These are phyloP conservation scores for Hirundo rustica DNA, from an alignment of 2,797 vertebrate genomes.

Conservation along the genomic window DNA sequence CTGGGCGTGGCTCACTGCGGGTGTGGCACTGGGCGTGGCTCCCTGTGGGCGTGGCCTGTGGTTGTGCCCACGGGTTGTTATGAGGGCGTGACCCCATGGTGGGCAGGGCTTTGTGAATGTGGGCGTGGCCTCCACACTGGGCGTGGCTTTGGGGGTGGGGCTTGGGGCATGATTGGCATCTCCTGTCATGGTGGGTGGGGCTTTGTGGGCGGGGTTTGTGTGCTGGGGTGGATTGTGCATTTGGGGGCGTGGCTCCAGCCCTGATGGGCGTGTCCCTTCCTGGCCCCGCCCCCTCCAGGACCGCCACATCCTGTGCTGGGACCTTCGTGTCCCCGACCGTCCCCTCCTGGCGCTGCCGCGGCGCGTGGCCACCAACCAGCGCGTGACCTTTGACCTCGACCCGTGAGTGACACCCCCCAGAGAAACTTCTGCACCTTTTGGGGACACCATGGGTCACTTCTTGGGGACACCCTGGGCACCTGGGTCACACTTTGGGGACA, in stretches of 20 bases:
- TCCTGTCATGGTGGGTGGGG: rapidly evolving
- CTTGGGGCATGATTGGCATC: rapidly evolving
- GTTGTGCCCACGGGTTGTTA: no score
- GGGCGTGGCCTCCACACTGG: background rate
- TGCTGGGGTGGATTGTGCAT: rapidly evolving
- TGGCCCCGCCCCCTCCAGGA: background rate
- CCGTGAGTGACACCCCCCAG: background rate
- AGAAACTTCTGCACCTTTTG: background rate
- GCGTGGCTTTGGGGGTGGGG: background rate
- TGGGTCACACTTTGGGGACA: background rate
- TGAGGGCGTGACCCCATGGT: rapidly evolving
- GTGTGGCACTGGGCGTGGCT: background rate
- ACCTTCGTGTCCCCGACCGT: background rate
- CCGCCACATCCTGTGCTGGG: background rate
- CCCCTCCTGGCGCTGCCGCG: background rate
- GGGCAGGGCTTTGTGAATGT: background rate
- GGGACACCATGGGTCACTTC: no score
- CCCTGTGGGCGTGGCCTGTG: background rate
- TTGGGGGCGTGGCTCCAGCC: rapidly evolving
- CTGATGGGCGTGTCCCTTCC: background rate
- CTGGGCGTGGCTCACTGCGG: background rate
- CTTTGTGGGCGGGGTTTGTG: background rate
- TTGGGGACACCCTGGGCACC: background rate
- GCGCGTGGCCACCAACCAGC: background rate
- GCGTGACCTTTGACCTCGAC: background rate